Base-by-base conservation (phyloP, 1,140 invertebrate species). In the Nylanderia fulva region DNA sequence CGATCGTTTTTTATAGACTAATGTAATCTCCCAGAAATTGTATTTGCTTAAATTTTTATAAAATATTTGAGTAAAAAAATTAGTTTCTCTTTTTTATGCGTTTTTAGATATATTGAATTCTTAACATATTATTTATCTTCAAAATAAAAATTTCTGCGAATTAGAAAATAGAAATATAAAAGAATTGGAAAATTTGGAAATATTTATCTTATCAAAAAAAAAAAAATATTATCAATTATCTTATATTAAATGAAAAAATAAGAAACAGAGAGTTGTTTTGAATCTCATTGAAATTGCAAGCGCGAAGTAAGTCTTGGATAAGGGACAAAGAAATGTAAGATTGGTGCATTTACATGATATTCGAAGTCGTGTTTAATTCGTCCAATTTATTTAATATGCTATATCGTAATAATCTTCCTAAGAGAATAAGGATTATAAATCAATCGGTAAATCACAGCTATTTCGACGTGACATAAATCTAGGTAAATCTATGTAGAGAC, bases 381-480 rank as follows among this genome's bases (percentile, higher is more conserved):
- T 45, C 77, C 77, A 82, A 72, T 82, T 82, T 82, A 82, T 82
- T 82, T 82, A 79, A 39, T 80, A 72, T 56, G 52, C 66, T 82
- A 82, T 82, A 82, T 68, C 42, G 18, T 72, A 79, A 33, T 79
- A 58, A 82, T 72, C 66, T 82, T 27, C 42, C 77, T 82, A 82
- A 45, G 66, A 72, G 66, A 72, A 82, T 71, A 58, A 80, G 27
- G 36, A 71, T 82, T 29, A 72, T 56, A 82, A 82, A 82, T 71
- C 29, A 82, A 72, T 82, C n/a, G n/a, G 36, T 82, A 72, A 82
- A 82, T 82, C 66, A 82, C 77, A 82, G 77, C 52, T 82, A 82
- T 82, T 71, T 82, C 77, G 77, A 82, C 77, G 52, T 72, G 77
- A 82, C 66, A 71, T 82, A 82, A 82, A 82, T 82, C 52, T 82